Evolutionary conservation across 2,797 vertebrate genomes (phyloP).

Genomic region (Myotis vivesi): DNA sequence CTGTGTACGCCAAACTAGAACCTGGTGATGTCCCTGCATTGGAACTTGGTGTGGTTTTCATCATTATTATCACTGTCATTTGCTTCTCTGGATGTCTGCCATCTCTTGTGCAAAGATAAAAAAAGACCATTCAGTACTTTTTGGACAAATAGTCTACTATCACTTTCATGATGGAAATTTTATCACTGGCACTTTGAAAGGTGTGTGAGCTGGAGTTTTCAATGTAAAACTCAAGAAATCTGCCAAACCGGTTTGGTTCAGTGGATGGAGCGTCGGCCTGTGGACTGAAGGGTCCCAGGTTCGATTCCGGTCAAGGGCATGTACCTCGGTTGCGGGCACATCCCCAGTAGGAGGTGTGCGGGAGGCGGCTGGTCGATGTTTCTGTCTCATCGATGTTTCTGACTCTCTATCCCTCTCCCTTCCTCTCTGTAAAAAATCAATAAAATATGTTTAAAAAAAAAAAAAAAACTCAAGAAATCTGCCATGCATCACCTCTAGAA

Average conservation of each 20-base stretch:
- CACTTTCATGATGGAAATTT: background rate
- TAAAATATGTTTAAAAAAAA: too few species aligned
- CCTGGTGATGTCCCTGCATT: fast-evolving
- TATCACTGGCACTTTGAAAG: background rate
- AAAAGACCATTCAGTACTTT: background rate
- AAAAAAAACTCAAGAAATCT: background rate
- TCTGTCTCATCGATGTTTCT: too few species aligned
- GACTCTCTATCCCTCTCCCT: too few species aligned
- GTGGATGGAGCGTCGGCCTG: too few species aligned
- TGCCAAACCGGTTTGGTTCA: too few species aligned
- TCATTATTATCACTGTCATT: fast-evolving
- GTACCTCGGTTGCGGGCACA: too few species aligned
- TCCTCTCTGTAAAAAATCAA: too few species aligned
- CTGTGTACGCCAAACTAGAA: fast-evolving
- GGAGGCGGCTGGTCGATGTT: too few species aligned
- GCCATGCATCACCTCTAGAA: fast-evolving
- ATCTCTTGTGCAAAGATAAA: background rate
- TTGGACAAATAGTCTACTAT: background rate
- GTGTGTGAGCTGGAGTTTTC: background rate
- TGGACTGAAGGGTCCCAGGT: too few species aligned
- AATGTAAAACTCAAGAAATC: background rate
- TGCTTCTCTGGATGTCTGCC: background rate
- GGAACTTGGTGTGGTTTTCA: background rate
- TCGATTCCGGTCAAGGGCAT: too few species aligned
- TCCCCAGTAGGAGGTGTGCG: too few species aligned